These are phyloP conservation scores for Urocyon cinereoargenteus DNA, from an alignment of 2,797 vertebrate species.

Conservation along the genomic window DNA sequence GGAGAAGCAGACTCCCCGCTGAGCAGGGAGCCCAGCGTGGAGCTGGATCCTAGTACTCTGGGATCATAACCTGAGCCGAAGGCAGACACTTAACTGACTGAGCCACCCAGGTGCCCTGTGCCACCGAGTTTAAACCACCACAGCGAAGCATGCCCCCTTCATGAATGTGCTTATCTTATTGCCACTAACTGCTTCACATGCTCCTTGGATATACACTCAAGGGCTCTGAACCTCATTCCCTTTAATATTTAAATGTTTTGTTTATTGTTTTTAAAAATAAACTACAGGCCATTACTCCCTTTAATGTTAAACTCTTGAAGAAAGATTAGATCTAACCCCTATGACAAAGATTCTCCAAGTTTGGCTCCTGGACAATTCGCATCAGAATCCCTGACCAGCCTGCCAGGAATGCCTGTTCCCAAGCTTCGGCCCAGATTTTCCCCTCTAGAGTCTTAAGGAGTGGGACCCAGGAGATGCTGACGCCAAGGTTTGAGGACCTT, in stretches of 20 bases:
- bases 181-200: neutral
- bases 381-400: neutral
- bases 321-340: neutral
- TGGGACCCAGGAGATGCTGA: neutral
- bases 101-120: neutral
- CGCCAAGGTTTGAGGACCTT: neutral
- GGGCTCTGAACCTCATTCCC: neutral
- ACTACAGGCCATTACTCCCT: neutral
- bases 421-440: neutral
- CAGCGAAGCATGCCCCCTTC: neutral
- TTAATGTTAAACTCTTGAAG: neutral
- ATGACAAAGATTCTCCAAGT: neutral
- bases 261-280: neutral
- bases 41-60: no score
- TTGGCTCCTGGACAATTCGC: neutral
- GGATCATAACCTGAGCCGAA: no score
- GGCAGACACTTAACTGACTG: no score
- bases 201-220: neutral
- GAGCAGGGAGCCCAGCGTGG: no score
- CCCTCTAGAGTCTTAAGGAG: neutral
- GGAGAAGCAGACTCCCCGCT: no score
- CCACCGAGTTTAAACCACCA: conserved; percentile 14
- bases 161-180: neutral
- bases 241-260: neutral
- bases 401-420: neutral